Evolutionary conservation across 2,113 vertebrate species (phyloP).

Genomic region (Rhombomys opimus): DNA sequence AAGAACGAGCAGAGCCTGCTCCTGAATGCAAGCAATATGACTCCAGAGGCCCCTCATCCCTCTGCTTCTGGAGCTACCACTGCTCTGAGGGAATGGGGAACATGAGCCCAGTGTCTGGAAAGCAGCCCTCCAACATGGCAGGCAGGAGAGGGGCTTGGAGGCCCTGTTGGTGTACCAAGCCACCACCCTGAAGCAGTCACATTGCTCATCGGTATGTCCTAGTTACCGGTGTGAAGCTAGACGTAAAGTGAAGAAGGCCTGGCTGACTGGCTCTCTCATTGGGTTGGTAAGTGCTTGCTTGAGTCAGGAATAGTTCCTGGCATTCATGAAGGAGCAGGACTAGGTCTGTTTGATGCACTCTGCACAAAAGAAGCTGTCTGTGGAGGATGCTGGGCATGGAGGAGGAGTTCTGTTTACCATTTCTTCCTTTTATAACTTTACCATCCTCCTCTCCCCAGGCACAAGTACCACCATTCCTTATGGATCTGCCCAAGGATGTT

Average conservation of each 20-base stretch:
- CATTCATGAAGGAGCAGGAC: neutral
- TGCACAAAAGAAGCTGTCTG: neutral
- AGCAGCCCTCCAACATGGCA: neutral
- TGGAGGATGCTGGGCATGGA: neutral
- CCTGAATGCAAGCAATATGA: neutral
- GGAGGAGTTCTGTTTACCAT: neutral
- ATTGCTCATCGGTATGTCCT: neutral
- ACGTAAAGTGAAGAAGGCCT: neutral
- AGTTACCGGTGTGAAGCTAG: neutral
- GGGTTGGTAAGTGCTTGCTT: neutral
- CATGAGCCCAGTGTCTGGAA: neutral
- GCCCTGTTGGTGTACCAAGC: rapidly evolving
- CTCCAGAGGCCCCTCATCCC: neutral
- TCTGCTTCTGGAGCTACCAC: too few relatives aligned
- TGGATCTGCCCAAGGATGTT: neutral
- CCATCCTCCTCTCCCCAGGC: too few relatives aligned
- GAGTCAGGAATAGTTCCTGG: neutral
- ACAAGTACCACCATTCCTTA: neutral
- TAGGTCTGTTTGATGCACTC: neutral
- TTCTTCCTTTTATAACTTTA: neutral
- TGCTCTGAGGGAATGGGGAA: neutral
- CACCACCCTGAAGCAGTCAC: neutral
- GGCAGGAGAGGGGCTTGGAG: neutral
- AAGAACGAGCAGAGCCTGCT: neutral
- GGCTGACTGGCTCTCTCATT: neutral